Conservation (phyloP, 1,140 invertebrate genomes). For the Mylabris phalerata region DNA sequence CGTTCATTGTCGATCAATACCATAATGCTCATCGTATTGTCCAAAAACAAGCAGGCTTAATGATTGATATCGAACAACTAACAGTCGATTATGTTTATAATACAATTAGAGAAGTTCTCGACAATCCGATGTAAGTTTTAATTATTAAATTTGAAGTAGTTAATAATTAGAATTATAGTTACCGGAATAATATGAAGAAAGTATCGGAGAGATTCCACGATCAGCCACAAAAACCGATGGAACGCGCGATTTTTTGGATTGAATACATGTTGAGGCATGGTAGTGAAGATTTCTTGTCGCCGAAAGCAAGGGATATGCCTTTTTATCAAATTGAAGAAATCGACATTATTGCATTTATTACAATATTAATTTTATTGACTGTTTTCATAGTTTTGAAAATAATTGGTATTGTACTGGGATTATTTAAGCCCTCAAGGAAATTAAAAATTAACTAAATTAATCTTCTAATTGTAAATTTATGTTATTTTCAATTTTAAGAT, state of each 20-base stretch:
- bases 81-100: slow-evolving; percentile 17
- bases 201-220: slow-evolving; percentile 39
- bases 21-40: slow-evolving; percentile 34
- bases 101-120: slow-evolving; percentile 24
- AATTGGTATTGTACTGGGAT: too few relatives aligned
- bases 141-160: not conserved
- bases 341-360: not conserved
- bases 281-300: slow-evolving; percentile 2
- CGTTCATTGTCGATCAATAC: slow-evolving; percentile 43
- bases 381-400: too few relatives aligned
- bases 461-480: too few relatives aligned
- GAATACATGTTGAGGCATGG: slow-evolving; percentile 58
- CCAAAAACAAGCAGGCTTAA: not conserved
- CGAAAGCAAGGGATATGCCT: slow-evolving; percentile 1
- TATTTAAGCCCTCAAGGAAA: too few relatives aligned
- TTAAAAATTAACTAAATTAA: too few relatives aligned
- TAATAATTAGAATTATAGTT: slow-evolving; percentile 1
- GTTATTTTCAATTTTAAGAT: too few relatives aligned
- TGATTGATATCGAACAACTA: slow-evolving; percentile 1
- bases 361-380: not conserved
- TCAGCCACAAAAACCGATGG: slow-evolving; percentile 51
- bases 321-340: not conserved
- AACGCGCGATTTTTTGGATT: slow-evolving; percentile 57
- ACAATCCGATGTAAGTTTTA: slow-evolving; percentile 23
- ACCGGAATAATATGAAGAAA: slow-evolving; percentile 9